A percentile compares a stretch with the other conserved stretches of the same genome.
Conservation (phyloP, 64 coral and sea anemone genomes). For the Pocillopora damicornis region DNA sequence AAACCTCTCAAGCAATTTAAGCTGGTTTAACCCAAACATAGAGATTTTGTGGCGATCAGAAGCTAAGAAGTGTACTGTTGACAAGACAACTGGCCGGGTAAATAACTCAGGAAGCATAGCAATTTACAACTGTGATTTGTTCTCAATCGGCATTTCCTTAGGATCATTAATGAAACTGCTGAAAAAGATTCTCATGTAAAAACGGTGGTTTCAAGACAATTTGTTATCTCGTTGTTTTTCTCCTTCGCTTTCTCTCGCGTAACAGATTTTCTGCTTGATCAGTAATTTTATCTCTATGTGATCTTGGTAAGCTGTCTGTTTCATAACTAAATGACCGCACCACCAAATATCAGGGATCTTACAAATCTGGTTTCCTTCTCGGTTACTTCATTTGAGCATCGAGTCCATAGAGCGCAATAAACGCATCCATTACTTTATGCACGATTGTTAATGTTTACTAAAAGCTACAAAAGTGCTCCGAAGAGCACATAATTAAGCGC, state of each 20-base stretch:
- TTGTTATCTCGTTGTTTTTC: slow-evolving; percentile 22
- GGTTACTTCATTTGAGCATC: slow-evolving; percentile 20
- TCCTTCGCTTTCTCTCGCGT: slow-evolving; percentile 1
- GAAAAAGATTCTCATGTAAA: neutral
- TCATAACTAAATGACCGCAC: slow-evolving; percentile 11
- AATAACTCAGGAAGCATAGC: neutral
- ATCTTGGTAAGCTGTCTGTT: neutral
- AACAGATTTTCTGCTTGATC: slow-evolving; percentile 34
- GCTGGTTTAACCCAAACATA: neutral
- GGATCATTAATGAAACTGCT: neutral
- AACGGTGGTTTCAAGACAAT: neutral
- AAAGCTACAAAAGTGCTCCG: slow-evolving; percentile 21
- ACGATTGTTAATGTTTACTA: slow-evolving; percentile 18
- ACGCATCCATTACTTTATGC: slow-evolving; percentile 12
- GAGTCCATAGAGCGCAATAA: neutral
- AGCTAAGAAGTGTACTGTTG: neutral
- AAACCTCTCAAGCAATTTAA: neutral
- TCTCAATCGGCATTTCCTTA: neutral
- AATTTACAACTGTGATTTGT: neutral
- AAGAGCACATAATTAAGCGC: slow-evolving; percentile 15
- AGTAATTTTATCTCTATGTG: neutral
- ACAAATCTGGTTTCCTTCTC: slow-evolving; percentile 25
- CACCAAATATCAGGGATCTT: neutral
- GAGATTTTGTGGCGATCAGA: neutral
- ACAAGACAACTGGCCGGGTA: neutral